These are phyloP conservation scores for Platyrinchus mystaceus DNA, from an alignment of 2,797 vertebrate genomes.

Conservation along the genomic window DNA sequence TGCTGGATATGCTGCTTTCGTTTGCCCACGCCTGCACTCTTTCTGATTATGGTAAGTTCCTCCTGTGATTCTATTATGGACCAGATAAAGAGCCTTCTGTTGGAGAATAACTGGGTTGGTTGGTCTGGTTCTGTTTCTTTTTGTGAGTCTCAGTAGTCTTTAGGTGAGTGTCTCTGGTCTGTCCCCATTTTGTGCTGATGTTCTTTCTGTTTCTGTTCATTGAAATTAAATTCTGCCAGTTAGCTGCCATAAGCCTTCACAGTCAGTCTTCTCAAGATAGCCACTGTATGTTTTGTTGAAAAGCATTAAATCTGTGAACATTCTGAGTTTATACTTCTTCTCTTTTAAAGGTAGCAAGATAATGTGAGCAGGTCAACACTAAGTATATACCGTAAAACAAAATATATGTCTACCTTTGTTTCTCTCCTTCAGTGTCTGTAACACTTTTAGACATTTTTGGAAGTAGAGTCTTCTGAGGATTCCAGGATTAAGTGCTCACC, in stretches of 20 bases:
- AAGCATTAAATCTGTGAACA: not conserved
- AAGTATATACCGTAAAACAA: not conserved
- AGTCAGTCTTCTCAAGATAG: not conserved
- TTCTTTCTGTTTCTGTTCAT: not conserved
- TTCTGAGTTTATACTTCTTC: not conserved
- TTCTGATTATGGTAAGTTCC: conserved; percentile 88
- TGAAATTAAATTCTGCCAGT: not conserved
- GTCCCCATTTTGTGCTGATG: not conserved
- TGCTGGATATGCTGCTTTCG: conserved; percentile 95
- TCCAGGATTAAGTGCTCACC: not conserved
- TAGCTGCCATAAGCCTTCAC: not conserved
- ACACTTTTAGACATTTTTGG: not conserved
- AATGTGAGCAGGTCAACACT: not conserved
- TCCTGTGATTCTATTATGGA: not conserved
- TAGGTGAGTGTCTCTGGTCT: not conserved
- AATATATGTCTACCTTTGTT: not conserved
- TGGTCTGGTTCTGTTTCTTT: not conserved
- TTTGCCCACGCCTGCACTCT: conserved; percentile 91
- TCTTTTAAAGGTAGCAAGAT: not conserved
- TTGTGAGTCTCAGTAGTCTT: not conserved
- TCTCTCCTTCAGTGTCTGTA: not conserved
- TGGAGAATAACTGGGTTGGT: not conserved
- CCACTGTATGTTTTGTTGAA: not conserved
- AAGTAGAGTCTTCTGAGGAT: not conserved
- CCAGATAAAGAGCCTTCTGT: not conserved